Conservation (phyloP, 2,797 vertebrate species). For the Sarcophilus harrisii region DNA sequence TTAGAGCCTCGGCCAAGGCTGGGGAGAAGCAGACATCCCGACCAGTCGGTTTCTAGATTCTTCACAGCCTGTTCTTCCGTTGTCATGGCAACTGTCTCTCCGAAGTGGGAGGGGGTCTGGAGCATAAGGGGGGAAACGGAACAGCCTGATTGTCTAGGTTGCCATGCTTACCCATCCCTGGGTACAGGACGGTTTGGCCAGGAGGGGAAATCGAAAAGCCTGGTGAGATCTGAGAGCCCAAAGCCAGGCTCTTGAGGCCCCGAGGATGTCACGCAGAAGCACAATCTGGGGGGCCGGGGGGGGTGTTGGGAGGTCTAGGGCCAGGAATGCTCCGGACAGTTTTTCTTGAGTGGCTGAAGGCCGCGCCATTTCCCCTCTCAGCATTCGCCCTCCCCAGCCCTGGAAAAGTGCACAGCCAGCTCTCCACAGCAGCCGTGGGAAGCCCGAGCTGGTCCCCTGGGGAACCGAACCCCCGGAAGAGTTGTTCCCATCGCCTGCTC, state of each 20-base stretch:
- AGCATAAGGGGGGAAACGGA: constrained; percentile 67
- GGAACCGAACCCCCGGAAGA: neutral
- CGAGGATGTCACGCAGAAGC: neutral
- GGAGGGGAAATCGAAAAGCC: neutral
- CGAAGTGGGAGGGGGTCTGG: constrained; percentile 80
- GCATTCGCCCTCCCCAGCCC: too few species aligned
- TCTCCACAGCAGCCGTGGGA: too few species aligned
- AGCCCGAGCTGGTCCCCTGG: neutral
- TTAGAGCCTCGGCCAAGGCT: constrained; percentile 68
- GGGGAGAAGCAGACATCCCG: constrained; percentile 75
- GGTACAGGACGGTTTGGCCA: neutral
- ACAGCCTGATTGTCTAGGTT: neutral
- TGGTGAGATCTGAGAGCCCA: neutral
- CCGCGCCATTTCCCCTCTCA: neutral
- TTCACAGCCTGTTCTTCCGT: constrained; percentile 81
- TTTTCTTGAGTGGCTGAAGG: neutral
- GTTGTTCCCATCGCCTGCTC: neutral
- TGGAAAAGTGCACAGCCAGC: neutral
- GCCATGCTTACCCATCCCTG: neutral
- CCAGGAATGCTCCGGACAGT: neutral
- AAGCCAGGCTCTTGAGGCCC: neutral
- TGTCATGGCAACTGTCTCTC: constrained; percentile 83
- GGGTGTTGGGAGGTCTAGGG: neutral
- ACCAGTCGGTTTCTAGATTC: constrained; percentile 82
- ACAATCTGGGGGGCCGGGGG: too few species aligned